Evolutionary conservation across 2,888 invertebrate species (phyloP), one percentile per base, ranked within the genome.

Genomic region (Drepanosiphum platanoidis): DNA sequence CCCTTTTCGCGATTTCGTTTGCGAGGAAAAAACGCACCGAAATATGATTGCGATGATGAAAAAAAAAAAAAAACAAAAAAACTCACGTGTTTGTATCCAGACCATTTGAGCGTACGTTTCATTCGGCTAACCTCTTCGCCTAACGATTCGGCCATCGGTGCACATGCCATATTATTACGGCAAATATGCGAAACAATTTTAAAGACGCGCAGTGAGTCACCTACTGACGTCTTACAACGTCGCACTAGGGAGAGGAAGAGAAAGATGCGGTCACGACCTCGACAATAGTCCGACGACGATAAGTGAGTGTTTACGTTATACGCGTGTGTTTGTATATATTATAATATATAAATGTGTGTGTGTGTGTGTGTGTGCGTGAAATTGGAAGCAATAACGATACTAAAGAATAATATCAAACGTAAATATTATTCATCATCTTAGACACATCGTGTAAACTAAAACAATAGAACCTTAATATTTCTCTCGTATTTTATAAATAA

Each of bases 31-130:
- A 3, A 72, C 1, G 34, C 11, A 36, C 36, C 1, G 36, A 36
- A 70, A 70, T 22, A 42, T 22, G 34, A 22, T 22, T 34, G 7
- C 34, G 1, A 66, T 7, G 11, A n/a, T 9, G 34, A 78, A n/a
- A n/a, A n/a, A n/a, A n/a, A n/a, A n/a, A n/a, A n/a, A n/a, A n/a
- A n/a, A n/a, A n/a, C n/a, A n/a, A n/a, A n/a, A 78, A 74, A 58
- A 82, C 90, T 89, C 89, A 92, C 93, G 91, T 91, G 91, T 91
- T 92, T 92, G 88, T 91, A 91, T 87, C 92, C 92, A 66, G 91
- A 92, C 89, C 92, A 91, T 87, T 91, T 91, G 71, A 92, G 89
- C n/a, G 91, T 90, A 87, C 92, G 90, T 89, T 91, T 91, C 88
- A 93, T 89, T 86, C 90, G 89, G 71, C 92, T 92, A 70, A 91